Conservation (phyloP, 1,140 invertebrate species). For the Zophobas atratus region DNA sequence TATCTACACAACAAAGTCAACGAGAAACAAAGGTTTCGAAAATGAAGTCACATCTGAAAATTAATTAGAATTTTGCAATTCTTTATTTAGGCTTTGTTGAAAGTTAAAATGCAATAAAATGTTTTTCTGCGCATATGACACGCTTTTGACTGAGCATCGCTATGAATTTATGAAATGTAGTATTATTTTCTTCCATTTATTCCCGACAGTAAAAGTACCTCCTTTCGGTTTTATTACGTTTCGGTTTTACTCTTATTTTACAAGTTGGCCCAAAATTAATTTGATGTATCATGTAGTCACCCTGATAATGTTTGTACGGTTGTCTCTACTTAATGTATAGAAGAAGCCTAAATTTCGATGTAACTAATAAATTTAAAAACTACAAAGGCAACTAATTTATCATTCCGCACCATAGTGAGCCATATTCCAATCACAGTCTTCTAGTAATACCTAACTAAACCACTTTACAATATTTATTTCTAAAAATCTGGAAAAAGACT, state of each 20-base stretch:
- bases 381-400: slow-evolving; percentile 53
- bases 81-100: too few species aligned
- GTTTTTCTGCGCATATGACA: too few species aligned
- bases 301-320: slow-evolving; percentile 27
- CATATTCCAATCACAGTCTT: slow-evolving; percentile 58
- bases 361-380: slow-evolving; percentile 39
- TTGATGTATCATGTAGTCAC: slow-evolving; percentile 25
- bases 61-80: slow-evolving; percentile 2
- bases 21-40: too few species aligned
- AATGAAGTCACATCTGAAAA: not conserved
- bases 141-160: too few species aligned
- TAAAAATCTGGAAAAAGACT: slow-evolving; percentile 25
- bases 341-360: slow-evolving; percentile 39
- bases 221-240: too few species aligned
- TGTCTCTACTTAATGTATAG: not conserved
- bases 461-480: slow-evolving; percentile 10
- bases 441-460: slow-evolving; percentile 52
- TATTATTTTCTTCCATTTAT: too few species aligned
- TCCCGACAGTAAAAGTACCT: too few species aligned
- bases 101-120: too few species aligned
- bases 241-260: not conserved
- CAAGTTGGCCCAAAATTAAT: slow-evolving; percentile 8
- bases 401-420: slow-evolving; percentile 51
- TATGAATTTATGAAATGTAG: too few species aligned
- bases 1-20: too few species aligned